Evolutionary conservation across 2,113 vertebrate genomes (phyloP).

Genomic region (Serinus canaria): DNA sequence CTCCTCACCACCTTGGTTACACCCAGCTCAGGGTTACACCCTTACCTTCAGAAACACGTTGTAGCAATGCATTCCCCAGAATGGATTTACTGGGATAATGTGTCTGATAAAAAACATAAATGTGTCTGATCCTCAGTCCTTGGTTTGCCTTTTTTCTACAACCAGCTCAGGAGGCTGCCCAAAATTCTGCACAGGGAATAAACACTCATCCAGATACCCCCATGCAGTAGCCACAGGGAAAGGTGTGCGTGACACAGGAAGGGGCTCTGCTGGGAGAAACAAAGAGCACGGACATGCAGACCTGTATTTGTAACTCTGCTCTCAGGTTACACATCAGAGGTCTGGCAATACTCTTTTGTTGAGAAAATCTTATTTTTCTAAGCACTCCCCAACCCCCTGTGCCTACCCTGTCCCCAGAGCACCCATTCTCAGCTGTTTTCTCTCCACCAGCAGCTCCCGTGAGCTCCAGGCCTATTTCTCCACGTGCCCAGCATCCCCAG

Average conservation of each 20-base stretch:
- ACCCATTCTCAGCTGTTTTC: not conserved
- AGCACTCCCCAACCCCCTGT: not conserved
- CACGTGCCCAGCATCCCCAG: not conserved
- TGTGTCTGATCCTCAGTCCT: not conserved
- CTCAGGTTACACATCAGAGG: not conserved
- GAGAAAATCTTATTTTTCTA: not conserved
- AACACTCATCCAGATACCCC: not conserved
- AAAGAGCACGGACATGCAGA: not conserved
- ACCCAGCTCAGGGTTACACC: not conserved
- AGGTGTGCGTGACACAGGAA: not conserved
- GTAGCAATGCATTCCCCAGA: not conserved
- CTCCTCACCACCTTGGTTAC: not conserved
- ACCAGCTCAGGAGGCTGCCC: not conserved
- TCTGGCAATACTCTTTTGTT: not conserved
- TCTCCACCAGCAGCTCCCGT: not conserved
- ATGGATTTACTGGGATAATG: not conserved
- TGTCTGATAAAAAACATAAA: not conserved
- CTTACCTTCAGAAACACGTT: not conserved
- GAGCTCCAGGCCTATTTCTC: not conserved
- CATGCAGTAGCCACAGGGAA: fast-evolving
- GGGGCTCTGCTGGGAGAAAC: not conserved
- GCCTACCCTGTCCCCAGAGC: not conserved
- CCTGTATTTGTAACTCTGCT: not conserved
- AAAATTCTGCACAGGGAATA: not conserved
- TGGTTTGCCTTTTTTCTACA: not conserved